Base-by-base conservation (phyloP, 2,113 vertebrate species). In the Rhodinocichla rosea region DNA sequence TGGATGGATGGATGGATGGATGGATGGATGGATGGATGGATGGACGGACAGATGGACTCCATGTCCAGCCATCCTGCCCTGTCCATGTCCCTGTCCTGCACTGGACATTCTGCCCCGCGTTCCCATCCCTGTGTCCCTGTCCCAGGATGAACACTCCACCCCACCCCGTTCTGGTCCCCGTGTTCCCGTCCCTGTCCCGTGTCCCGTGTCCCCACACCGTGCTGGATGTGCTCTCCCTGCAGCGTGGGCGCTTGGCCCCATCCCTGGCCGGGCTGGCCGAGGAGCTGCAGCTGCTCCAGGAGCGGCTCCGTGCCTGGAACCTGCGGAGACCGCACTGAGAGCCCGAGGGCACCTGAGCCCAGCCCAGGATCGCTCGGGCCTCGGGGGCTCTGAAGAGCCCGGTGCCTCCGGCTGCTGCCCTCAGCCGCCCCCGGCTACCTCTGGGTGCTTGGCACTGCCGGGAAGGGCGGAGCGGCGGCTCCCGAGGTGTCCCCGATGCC, bases 271-370 rank as follows among this genome's bases (percentile, higher is more conserved):
- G 56, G 9, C 94, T 98, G 63, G 87, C 89, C 2, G 95, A 98
- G 22, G 98, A 98, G 67, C 94, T 98, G 69, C 18, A 56, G 47
- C 80, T 71, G 71, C 98, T 98, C 33, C 96, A 98, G 94, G 97
- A 97, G 32, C 94, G 91, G 32, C 91, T 98, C 68, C 59, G 8
- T 3, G 30, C 76, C 50, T 50, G 86, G 35, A 44, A 27, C 50
- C 1, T 0, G 26, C 26, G 0, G 26, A 73, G 76, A 15, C 67
- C 59, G 4, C 76, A 55, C 37, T 77, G 73, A 77, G 53, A 12
- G 4, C 45, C 27, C 5, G 45, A 20, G 47, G 28, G 26, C 60
- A 3, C 27, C 17, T 0, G 44, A 12, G 2, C 37, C 22, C 28
- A 2, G 1, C 37, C 10, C 26, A 5, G 63, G 20, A 79, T 4